Conservation (phyloP, 2,113 vertebrate species). For the Heterochromis multidens region DNA sequence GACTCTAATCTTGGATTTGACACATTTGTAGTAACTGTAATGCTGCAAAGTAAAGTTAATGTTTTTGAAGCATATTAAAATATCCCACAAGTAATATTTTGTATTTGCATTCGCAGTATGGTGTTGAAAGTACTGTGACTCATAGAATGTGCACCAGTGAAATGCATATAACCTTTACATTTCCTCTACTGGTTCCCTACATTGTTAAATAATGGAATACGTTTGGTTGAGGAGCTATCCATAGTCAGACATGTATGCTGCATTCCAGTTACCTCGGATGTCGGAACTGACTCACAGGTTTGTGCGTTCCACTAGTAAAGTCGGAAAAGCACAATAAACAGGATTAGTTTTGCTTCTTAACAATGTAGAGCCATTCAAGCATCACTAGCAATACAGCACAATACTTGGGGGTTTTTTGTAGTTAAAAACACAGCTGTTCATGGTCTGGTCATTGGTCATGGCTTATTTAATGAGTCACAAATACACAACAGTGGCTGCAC, state of each 20-base stretch:
- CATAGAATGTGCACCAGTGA: not conserved
- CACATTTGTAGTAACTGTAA: not conserved
- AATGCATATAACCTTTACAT: not conserved
- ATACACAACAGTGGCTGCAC: not conserved
- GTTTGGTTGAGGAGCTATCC: not conserved
- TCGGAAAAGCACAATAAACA: not conserved
- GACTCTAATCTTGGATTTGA: not conserved
- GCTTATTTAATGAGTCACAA: not conserved
- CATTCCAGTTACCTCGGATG: too few species aligned
- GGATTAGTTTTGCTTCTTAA: not conserved
- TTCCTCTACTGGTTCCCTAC: not conserved
- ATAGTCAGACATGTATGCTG: not conserved
- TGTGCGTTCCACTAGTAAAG: not conserved
- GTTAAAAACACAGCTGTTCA: not conserved
- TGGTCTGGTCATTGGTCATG: not conserved
- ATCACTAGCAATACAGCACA: not conserved
- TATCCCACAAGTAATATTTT: not conserved
- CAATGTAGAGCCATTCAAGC: not conserved
- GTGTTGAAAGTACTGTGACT: not conserved
- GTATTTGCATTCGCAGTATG: not conserved
- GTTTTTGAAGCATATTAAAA: not conserved
- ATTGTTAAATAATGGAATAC: not conserved
- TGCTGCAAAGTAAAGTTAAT: not conserved
- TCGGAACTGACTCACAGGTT: not conserved
- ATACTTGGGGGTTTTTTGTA: not conserved